Conservation (phyloP, 2,888 invertebrate genomes). For the Ochlodes sylvanus region DNA sequence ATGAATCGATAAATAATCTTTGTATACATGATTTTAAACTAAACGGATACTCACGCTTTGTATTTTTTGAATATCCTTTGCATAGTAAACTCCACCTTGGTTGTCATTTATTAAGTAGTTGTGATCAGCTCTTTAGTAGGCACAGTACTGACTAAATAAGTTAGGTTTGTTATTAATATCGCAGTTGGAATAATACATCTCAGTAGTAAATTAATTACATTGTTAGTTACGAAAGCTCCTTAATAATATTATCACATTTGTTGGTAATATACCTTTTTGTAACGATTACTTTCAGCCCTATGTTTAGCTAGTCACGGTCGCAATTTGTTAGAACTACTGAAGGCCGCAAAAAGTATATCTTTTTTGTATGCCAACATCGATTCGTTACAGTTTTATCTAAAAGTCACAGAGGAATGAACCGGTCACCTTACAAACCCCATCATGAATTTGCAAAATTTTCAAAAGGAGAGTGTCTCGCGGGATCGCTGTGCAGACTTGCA, state of each 20-base stretch:
- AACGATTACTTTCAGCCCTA: conserved; percentile 15
- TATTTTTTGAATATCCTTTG: no score
- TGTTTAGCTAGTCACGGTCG: conserved; percentile 28
- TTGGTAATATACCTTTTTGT: conserved; percentile 1
- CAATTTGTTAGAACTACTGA: conserved; percentile 7
- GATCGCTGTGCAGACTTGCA: conserved; percentile 61
- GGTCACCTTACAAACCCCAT: conserved; percentile 59
- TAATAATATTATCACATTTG: conserved; percentile 1
- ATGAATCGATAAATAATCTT: no score
- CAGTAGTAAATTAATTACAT: background rate
- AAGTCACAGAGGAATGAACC: conserved; percentile 59
- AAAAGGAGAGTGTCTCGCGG: conserved; percentile 58
- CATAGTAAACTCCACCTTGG: no score
- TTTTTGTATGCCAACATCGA: conserved; percentile 19
- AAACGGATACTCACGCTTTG: no score
- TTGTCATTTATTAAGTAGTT: no score
- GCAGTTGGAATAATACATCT: background rate
- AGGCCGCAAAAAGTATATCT: background rate
- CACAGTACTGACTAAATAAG: no score
- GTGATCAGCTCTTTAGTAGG: no score
- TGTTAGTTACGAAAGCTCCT: background rate
- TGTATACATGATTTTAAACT: no score
- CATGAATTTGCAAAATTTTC: conserved; percentile 66
- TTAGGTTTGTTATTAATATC: background rate
- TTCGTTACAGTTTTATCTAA: conserved; percentile 33